phyloP scores from a whole-genome alignment of 2,888 invertebrate genomes.

The Lepas anatifera region DNA sequence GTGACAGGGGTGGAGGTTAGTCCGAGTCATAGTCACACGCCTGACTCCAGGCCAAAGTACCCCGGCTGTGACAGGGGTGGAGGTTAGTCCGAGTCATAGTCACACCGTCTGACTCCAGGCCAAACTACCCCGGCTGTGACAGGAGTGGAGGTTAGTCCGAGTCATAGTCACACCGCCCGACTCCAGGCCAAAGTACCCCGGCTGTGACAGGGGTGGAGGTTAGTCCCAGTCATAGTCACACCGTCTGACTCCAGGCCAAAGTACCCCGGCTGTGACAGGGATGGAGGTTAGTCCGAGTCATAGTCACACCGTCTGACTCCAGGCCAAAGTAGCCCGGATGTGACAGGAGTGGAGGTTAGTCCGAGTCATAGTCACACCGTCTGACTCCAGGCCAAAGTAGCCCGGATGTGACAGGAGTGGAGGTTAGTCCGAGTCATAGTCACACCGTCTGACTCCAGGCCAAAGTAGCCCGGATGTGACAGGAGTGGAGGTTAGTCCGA shows the following conservation, averaged over 20 bases:
- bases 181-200: no score
- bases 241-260: neutral
- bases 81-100: neutral
- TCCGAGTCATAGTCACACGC: slow-evolving; percentile 68
- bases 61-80: neutral
- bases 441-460: neutral
- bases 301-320: slow-evolving; percentile 27
- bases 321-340: no score
- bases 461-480: neutral
- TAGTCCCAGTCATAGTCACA: no score
- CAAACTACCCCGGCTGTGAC: neutral
- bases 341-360: no score
- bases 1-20: neutral
- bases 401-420: neutral
- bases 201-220: slow-evolving; percentile 45
- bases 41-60: slow-evolving; percentile 31
- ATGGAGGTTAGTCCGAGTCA: no score
- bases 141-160: neutral
- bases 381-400: neutral
- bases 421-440: neutral
- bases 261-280: neutral
- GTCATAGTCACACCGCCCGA: slow-evolving; percentile 30
- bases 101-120: neutral
- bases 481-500: neutral
- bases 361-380: neutral